Base-by-base conservation (phyloP, 1,140 invertebrate species). In the Drosophila ercepeae region DNA sequence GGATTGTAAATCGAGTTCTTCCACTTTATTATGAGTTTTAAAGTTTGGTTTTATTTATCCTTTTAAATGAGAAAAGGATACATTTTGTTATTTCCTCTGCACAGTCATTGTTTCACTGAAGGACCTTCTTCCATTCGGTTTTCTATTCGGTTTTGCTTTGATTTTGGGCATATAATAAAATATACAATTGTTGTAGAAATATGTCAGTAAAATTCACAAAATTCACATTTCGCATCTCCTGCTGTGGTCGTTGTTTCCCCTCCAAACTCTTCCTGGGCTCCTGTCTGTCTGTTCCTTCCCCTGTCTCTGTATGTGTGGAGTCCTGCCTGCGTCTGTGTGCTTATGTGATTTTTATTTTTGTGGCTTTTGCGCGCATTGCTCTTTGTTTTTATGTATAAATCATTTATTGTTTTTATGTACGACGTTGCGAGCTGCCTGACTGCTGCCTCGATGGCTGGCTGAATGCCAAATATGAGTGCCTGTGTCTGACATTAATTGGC, bases 401-500 rank as follows among this genome's bases (percentile, higher is more conserved):
- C 81, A 86, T 88, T 88, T 86, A 86, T 86, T 88, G 81, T 86
- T 86, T 86, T 86, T 86, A 86, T 86, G 64, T 75, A 77, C 75
- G 77, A 67, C 77, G 72, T 69, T 81, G 59, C 67, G 82, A 77
- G 81, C 72, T 70, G 75, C 51, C 75, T 74, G 60, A 39, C 63
- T 29, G 58, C 55, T 73, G 72, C 18, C 11, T 70, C 41, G 27
- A 13, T 78, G 76, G 57, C 52, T 77, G 67, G 77, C 61, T 78
- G 77, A 48, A 59, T 77, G 82, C 77, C 77, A 81, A 75, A 88
- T 86, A 88, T 88, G 82, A 89, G 77, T 88, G 77, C 77, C 82
- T 88, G 82, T 82, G 82, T 78, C 82, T 88, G 82, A 88, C 82
- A 88, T 88, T 88, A 88, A 88, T 88, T 88, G 82, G 82, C 82